A percentile compares a stretch with the other conserved stretches of the same genome.
phyloP scores from a whole-genome alignment of 23 tunicate species.

The Trididemnum miniatum region DNA sequence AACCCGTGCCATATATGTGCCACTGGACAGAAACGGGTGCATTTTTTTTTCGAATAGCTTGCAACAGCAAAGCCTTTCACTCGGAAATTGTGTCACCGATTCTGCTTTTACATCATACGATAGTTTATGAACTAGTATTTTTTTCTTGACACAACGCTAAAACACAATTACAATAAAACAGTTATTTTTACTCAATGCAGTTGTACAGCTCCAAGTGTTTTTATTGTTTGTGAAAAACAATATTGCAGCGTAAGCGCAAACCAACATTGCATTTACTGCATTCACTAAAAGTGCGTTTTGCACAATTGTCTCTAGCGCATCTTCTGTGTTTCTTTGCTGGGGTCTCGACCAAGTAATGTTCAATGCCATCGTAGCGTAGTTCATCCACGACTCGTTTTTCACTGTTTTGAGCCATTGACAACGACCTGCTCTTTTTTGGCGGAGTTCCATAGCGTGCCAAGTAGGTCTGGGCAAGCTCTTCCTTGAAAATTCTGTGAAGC shows the following conservation, averaged over 20 bases:
- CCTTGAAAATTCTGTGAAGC: neutral
- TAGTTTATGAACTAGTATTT: no score
- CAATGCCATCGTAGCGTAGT: constrained; percentile 1
- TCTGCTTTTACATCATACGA: no score
- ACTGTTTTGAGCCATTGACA: neutral
- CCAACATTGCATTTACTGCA: constrained; percentile 8
- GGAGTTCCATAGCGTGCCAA: constrained; percentile 2
- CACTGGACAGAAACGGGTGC: neutral
- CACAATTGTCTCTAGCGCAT: neutral
- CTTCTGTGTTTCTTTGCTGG: constrained; percentile 9
- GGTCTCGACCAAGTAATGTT: neutral
- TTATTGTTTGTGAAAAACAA: no score
- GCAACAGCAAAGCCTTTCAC: no score
- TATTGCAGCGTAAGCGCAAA: constrained; percentile 9
- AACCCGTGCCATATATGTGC: constrained; percentile 13
- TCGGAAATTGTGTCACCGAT: no score
- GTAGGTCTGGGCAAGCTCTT: neutral
- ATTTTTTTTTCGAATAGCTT: no score
- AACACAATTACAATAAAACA: no score
- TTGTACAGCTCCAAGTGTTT: no score
- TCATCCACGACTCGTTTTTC: constrained; percentile 4
- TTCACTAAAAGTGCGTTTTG: neutral
- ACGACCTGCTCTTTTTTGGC: neutral
- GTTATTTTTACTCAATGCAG: no score
- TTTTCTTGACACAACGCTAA: no score